These are phyloP conservation scores for Lycophotia porphyrea DNA, from an alignment of 2,888 invertebrate genomes.

Conservation along the genomic window DNA sequence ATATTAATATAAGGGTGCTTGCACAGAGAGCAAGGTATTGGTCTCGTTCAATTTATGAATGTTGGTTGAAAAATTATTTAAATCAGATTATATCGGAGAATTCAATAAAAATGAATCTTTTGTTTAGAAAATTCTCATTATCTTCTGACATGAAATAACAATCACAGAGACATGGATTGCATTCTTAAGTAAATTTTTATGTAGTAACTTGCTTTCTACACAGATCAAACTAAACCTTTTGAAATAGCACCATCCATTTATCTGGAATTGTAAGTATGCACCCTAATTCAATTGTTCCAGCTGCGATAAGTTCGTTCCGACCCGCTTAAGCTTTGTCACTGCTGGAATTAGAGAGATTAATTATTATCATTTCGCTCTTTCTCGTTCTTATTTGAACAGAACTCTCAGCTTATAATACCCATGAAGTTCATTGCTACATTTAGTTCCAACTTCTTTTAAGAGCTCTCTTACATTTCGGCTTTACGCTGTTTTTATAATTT, in stretches of 20 bases:
- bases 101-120: neutral
- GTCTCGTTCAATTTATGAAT: neutral
- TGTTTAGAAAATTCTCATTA: neutral
- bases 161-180: neutral
- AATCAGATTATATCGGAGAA: neutral
- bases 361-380: conserved; percentile 43
- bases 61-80: neutral
- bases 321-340: conserved; percentile 58
- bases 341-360: conserved; percentile 43
- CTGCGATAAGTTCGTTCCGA: conserved; percentile 55
- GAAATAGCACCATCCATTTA: conserved; percentile 22
- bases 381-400: conserved; percentile 17
- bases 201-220: neutral
- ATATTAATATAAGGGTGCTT: conserved; percentile 37
- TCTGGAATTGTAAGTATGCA: conserved; percentile 47
- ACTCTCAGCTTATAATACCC: conserved; percentile 14
- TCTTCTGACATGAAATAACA: neutral
- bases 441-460: neutral
- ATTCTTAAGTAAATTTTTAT: neutral
- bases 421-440: conserved; percentile 26
- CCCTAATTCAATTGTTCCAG: conserved; percentile 56
- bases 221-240: neutral
- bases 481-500: no score
- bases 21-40: neutral
- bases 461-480: no score